Evolutionary conservation across 1,140 invertebrate species (phyloP).

Genomic region (Caligus rogercresseyi): DNA sequence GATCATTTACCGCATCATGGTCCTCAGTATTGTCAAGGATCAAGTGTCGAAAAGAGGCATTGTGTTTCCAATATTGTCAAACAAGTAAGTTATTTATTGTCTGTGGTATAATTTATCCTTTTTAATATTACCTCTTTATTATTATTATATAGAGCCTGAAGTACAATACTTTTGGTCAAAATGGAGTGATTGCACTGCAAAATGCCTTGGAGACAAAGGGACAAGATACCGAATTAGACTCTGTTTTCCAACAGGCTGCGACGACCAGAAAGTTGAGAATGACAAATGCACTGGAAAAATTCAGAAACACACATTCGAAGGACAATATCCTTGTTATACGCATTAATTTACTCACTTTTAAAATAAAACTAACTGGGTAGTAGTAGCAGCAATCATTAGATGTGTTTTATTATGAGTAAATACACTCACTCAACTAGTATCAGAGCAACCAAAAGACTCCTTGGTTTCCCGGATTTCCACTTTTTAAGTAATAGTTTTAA

Average conservation of each 20-base stretch:
- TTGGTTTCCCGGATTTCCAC: too few species aligned
- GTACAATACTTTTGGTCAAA: not conserved
- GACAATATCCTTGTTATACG: not conserved
- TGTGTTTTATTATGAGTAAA: too few species aligned
- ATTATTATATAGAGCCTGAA: not conserved
- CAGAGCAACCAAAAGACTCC: too few species aligned
- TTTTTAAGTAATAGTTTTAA: too few species aligned
- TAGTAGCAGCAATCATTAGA: too few species aligned
- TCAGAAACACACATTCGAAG: not conserved
- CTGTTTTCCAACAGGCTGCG: not conserved
- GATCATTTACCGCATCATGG: too few species aligned
- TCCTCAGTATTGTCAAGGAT: not conserved
- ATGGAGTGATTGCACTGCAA: not conserved
- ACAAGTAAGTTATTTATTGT: not conserved
- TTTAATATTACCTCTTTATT: not conserved
- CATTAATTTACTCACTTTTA: too few species aligned
- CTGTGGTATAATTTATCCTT: too few species aligned
- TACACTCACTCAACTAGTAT: too few species aligned
- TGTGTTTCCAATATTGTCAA: not conserved
- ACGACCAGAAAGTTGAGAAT: not conserved
- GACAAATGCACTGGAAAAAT: not conserved
- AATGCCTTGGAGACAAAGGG: not conserved
- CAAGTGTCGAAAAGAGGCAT: not conserved
- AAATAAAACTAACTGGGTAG: too few species aligned
- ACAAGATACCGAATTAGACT: not conserved